Evolutionary conservation across 2,113 vertebrate species (phyloP), one percentile per base, ranked within the genome.

Genomic region (Podocnemis expansa): DNA sequence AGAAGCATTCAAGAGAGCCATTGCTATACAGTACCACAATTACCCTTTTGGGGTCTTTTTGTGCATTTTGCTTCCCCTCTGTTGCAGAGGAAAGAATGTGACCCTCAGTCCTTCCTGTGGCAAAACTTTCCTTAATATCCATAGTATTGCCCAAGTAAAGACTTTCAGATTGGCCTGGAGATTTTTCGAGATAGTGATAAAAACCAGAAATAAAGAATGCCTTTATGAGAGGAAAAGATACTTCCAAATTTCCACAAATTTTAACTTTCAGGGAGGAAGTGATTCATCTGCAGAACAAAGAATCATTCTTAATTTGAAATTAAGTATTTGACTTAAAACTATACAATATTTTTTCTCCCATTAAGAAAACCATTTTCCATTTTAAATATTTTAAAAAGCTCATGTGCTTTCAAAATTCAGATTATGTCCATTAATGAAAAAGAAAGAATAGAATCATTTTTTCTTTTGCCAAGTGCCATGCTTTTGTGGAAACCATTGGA

Each of bases 131-230:
- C 12, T 41, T 41, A 38, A 41, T 55, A 54, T 54, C 51, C 8
- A 27, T 27, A 55, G 51, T 27, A 41, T n/a, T 55, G 52, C 24
- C 91, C 94, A 94, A 91, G 10, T 78, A 91, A 95, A 84, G 79
- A 78, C 45, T 82, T 75, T 89, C 60, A 93, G 94, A 52, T 45
- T 89, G 92, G 82, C 87, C 92, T 79, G 52, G 56, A 85, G 63
- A 58, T 22, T 91, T 55, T 91, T 80, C 54, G 80, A 24, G 60
- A 60, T 73, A 87, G 43, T 60, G 85, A 76, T 43, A 22, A 81
- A 29, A 73, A 85, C 49, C 34, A 85, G 80, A 90, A 83, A 13
- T 70, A 70, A 70, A 34, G 25, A 2, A 14, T 51, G 88, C 82
- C 60, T 78, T 55, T 45, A 80, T 5, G 0, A 82, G 81, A 67